phyloP scores from a whole-genome alignment of 2,113 vertebrate species.

The Stigmatopora argus region DNA sequence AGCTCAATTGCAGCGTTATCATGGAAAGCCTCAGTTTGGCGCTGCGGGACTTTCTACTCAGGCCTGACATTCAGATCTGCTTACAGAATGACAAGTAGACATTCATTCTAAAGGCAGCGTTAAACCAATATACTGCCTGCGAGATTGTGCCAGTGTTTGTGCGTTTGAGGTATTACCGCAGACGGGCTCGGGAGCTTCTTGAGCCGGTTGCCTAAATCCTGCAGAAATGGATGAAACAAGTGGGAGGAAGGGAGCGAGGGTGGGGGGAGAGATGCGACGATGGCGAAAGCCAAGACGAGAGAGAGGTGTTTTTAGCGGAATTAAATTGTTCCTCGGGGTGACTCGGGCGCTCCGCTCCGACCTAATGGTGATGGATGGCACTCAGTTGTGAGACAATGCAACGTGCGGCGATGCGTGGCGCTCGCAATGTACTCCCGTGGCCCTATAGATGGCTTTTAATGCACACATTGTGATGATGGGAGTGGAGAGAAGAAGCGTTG shows the following conservation, averaged over 20 bases:
- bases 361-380: conserved; percentile 66
- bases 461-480: not conserved
- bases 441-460: not conserved
- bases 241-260: conserved; percentile 17
- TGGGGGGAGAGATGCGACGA: not conserved
- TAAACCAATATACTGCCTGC: conserved; percentile 41
- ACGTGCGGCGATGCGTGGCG: conserved; percentile 34
- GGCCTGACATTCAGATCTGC: conserved; percentile 35
- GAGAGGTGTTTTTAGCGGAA: conserved; percentile 59
- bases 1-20: conserved; percentile 3
- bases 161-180: conserved; percentile 57
- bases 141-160: conserved; percentile 27
- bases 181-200: conserved; percentile 64
- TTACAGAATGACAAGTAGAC: conserved; percentile 52
- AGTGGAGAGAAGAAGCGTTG: not conserved
- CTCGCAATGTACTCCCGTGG: conserved; percentile 6
- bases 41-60: conserved; percentile 29
- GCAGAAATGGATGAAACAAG: conserved; percentile 38
- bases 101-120: conserved; percentile 23
- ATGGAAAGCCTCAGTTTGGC: conserved; percentile 17
- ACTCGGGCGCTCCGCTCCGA: conserved; percentile 48
- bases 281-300: conserved; percentile 39
- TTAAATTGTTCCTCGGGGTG: conserved; percentile 67
- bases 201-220: conserved; percentile 58
- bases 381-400: conserved; percentile 59